phyloP scores from a whole-genome alignment of 2,797 vertebrate genomes.

The Protosalanx chinensis region DNA sequence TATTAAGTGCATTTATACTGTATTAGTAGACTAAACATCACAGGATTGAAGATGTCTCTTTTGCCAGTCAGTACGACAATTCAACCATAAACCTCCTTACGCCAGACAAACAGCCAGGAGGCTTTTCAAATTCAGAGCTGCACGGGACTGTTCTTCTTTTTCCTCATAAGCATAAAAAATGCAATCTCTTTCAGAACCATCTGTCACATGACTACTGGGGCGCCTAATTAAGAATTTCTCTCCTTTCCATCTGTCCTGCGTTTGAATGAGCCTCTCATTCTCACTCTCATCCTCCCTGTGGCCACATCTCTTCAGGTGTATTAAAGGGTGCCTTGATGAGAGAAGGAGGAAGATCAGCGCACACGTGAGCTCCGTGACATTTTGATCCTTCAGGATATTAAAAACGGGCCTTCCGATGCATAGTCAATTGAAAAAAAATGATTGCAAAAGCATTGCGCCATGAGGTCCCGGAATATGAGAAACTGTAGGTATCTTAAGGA shows the following conservation, averaged over 20 bases:
- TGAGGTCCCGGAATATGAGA: no score
- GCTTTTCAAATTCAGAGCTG: not conserved
- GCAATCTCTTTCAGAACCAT: not conserved
- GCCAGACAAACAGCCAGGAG: no score
- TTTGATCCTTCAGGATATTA: no score
- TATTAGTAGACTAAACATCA: not conserved
- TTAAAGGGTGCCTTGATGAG: not conserved
- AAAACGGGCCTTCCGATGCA: no score
- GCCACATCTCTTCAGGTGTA: conserved; percentile 1
- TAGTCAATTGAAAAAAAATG: no score
- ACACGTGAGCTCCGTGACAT: no score
- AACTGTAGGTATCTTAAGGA: no score
- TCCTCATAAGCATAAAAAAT: not conserved
- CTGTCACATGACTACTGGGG: conserved; percentile 1
- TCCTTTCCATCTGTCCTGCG: not conserved
- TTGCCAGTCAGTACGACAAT: not conserved
- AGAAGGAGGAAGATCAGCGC: not conserved
- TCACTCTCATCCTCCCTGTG: not conserved
- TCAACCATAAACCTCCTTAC: not conserved
- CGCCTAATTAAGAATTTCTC: conserved; percentile 10
- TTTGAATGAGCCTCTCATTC: not conserved
- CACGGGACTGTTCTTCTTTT: not conserved
- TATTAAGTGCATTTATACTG: not conserved
- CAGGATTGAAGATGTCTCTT: not conserved
- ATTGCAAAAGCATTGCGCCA: no score